Base-by-base conservation (phyloP, 1,140 invertebrate species). In the Idris sp. region DNA sequence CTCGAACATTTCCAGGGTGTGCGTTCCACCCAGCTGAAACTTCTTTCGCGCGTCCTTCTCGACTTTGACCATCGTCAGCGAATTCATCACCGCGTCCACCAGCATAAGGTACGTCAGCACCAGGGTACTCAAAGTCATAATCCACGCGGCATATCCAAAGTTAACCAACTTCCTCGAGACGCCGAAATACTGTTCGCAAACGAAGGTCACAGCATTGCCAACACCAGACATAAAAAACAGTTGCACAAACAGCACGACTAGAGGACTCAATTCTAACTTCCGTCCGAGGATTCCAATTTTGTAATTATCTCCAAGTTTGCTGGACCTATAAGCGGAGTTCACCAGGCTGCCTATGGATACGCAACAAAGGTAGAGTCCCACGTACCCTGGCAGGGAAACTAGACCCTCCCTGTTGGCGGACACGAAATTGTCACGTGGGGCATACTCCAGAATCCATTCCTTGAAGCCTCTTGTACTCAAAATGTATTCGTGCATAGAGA, bases 351-450 rank as follows among this genome's bases (percentile, higher is more conserved):
- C 94, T 64, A 95, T 79, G 72, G 91, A 89, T 22, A 93, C 90
- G 35, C 92, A 91, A 76, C 92, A 88, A 44, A 97, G 88, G 83
- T 97, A 98, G 0, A 98, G 82, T 2, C 92, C 90, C 8, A 97
- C 83, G 84, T 97, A 98, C 1, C 97, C 97, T 1, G 93, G 86
- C 18, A 92, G 88, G 0, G 97, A 97, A 22, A 92, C 90, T 28
- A 98, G 88, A 0, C 97, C 97, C 89, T 98, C 97, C 72, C 95
- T 90, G 85, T 99, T 99, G 0, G 96, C 93, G 56, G 91, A 88
- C 0, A 98, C 31, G 40, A 97, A 89, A 75, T 90, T 90, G 15
- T 85, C 81, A 40, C 91, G 86, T 0, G 87, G 82, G 7, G 83
- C 78, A 30, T 90, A 86, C 59, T 90, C 88, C 35, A 97, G 89